Base-by-base conservation (phyloP, 1,140 invertebrate genomes). In the Tetramorium parvispinum region DNA sequence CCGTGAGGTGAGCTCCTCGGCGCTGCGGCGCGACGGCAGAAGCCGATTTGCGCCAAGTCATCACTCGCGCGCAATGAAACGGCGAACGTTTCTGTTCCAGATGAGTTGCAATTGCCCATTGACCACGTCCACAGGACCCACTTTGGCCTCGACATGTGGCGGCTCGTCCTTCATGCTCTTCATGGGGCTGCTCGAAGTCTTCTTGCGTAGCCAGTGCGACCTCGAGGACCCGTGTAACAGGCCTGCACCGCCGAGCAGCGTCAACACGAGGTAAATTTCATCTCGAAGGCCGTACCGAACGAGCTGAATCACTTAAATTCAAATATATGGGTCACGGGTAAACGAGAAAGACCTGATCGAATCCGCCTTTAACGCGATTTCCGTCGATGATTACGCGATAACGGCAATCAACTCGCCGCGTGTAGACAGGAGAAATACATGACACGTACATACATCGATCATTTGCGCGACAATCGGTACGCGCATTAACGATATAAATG, bases 131-230 rank as follows among this genome's bases (percentile, higher is more conserved):
- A 93, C 95, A 8, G 97, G 97, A 5, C 97, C 97, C 5, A 98
- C 97, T 21, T 95, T 98, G 89, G 97, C 97, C 8, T 96, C 97
- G 63, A 97, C 97, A 37, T 98, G 97, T 93, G 97, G 97, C 2
- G 97, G 97, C 24, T 96, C 97, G 59, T 96, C 97, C 21, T 98
- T 97, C 91, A 98, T 98, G 97, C 96, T 98, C 10, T 98, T 98
- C 93, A 98, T 98, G 97, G 97, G 97, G 5, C 96, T 98, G 0
- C 96, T 98, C 21, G 97, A 98, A 91, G 97, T 98, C 0, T 98
- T 98, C 92, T 95, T 98, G 43, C 95, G 97, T 11, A 98, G 97
- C 57, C 97, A 98, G 91, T 98, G 97, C 92, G 97, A 98, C 90
- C 95, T 98, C 75, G 97, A 98, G 92, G 97, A 98, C 94, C 97